These are phyloP conservation scores for Eptesicus fuscus DNA, from an alignment of 2,113 vertebrate species.

Conservation along the genomic window DNA sequence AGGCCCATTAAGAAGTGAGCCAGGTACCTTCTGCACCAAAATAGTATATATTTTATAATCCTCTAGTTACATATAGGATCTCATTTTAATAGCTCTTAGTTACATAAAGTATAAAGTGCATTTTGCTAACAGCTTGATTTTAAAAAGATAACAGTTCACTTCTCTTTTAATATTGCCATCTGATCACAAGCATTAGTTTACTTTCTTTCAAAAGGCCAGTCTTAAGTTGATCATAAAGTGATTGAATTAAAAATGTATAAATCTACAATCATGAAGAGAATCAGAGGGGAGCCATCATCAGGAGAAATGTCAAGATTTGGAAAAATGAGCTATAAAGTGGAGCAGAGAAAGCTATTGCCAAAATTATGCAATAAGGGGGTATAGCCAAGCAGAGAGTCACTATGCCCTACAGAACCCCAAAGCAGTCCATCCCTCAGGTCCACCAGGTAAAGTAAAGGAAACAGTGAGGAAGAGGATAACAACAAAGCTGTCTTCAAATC, in stretches of 20 bases:
- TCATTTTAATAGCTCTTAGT: conserved; percentile 5
- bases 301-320: background rate
- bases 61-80: background rate
- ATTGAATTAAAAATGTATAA: background rate
- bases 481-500: background rate
- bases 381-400: background rate
- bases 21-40: background rate
- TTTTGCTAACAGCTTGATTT: background rate
- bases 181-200: background rate
- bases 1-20: background rate
- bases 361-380: background rate
- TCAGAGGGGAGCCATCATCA: background rate
- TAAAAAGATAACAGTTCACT: background rate
- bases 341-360: background rate
- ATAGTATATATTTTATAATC: conserved; percentile 2
- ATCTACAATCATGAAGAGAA: background rate
- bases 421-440: background rate
- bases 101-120: background rate
- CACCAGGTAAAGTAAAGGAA: background rate
- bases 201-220: background rate
- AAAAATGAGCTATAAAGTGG: background rate
- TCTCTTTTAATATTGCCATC: background rate
- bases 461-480: background rate
- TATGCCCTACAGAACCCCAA: background rate
- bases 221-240: background rate